Evolutionary conservation across 2,797 vertebrate genomes (phyloP).

Genomic region (Acomys russatus): DNA sequence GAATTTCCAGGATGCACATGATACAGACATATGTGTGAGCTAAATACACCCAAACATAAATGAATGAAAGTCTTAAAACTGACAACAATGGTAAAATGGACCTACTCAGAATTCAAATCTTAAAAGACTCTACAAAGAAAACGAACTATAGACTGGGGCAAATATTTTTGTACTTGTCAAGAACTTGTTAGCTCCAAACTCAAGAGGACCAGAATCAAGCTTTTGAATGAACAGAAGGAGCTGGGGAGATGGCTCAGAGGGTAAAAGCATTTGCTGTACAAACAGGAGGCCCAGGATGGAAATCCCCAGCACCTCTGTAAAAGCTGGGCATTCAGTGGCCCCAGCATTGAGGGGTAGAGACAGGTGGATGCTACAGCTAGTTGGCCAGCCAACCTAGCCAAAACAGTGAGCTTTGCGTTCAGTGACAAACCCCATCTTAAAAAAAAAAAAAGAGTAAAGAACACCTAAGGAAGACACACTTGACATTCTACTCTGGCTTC

Average conservation of each 20-base stretch:
- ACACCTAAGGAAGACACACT: not conserved
- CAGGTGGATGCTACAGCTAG: not conserved
- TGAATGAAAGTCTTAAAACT: not conserved
- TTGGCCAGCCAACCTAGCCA: not conserved
- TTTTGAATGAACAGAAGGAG: conserved; percentile 8
- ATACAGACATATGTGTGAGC: not conserved
- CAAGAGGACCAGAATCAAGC: conserved; percentile 16
- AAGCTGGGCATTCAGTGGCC: not conserved
- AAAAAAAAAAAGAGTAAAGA: not conserved
- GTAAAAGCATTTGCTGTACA: not conserved
- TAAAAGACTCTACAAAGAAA: conserved; percentile 14
- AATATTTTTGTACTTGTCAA: conserved; percentile 39
- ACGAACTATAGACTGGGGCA: conserved; percentile 27
- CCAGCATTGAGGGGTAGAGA: not conserved
- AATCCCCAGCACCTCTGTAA: not conserved
- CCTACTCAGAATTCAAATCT: conserved; percentile 57
- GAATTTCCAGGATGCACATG: not conserved
- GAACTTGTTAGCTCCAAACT: conserved; percentile 26
- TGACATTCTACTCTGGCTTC: not conserved
- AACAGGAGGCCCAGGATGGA: not conserved
- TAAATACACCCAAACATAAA: not conserved
- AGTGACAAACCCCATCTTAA: not conserved
- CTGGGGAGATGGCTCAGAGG: not conserved
- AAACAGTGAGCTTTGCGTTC: not conserved
- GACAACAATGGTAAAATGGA: conserved; percentile 17